Conservation (phyloP, 2,113 vertebrate genomes). For the Passer montanus region DNA sequence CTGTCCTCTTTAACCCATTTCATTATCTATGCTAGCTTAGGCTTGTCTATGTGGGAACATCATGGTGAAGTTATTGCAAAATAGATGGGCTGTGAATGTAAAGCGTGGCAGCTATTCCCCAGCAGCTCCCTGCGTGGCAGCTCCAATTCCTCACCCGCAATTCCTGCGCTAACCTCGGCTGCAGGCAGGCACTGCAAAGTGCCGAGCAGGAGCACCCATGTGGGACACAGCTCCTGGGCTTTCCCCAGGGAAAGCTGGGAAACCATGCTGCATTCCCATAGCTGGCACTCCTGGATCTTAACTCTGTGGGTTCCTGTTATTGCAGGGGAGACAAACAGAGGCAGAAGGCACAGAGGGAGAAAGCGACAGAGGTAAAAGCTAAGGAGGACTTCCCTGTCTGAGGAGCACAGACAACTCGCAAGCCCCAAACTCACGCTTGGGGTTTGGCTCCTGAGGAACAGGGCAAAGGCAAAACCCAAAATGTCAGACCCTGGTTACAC, state of each 20-base stretch:
- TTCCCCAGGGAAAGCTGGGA: neutral
- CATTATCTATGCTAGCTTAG: constrained; percentile 71
- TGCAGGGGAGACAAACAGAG: neutral
- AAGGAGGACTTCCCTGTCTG: neutral
- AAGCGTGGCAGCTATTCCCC: constrained; percentile 46
- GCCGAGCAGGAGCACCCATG: neutral
- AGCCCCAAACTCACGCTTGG: fast-evolving
- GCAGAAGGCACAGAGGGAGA: neutral
- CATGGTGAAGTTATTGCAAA: constrained; percentile 63
- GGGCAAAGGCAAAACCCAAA: neutral
- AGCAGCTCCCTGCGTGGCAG: neutral
- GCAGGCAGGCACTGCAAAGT: neutral
- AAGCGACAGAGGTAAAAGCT: neutral
- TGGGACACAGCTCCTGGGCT: neutral
- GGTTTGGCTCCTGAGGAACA: fast-evolving
- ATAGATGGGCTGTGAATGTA: constrained; percentile 65
- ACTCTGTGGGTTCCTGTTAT: fast-evolving
- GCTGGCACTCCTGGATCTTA: neutral
- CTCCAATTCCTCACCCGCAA: neutral
- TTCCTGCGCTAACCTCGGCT: neutral
- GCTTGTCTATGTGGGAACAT: constrained; percentile 70
- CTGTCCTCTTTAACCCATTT: constrained; percentile 70
- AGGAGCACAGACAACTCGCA: neutral
- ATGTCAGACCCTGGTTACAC: neutral
- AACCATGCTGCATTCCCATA: neutral